Base-by-base conservation (phyloP, 2,113 vertebrate species). In the Lepisosteus osseus region DNA sequence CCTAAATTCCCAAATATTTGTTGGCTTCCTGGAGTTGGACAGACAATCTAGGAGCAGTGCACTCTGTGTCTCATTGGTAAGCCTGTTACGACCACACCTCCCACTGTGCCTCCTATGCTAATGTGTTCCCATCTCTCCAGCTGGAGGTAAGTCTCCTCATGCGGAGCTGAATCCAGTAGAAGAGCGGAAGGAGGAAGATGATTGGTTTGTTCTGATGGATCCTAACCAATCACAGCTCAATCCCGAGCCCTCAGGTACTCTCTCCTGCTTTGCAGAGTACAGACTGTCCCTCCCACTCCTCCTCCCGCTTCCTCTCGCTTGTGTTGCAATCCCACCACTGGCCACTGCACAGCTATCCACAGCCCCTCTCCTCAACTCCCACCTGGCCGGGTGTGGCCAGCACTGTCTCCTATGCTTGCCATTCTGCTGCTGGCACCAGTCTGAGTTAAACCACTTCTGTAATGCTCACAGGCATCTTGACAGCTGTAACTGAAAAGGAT, bases 91-190 rank as follows among this genome's bases (percentile, higher is more conserved):
- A 29, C 29, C n/a, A 12, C 56, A 59, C 56, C 56, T 59, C 1
- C 56, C 11, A 59, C 0, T 59, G 7, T 4, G 3, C 63, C 12
- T 4, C 11, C 9, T 15, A 12, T 41, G 44, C 43, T 54, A 54
- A 61, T 14, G 7, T 47, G 29, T 57, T 83, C 73, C 78, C 42
- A 51, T 71, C 62, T 54, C 67, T 67, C 68, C 74, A 86, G 80
- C 84, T 83, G 82, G 78, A 85, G 83, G 82, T 63, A 71, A 80
- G 7, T 79, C 79, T 82, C 82, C 83, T 75, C 81, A 78, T 82
- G 68, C 64, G 54, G 65, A 76, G 62, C 77, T 73, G 17, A 72
- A 43, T 15, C 79, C 68, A 29, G n/a, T 44, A 14, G n/a, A 7
- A 62, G 41, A 61, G 54, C 62, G 70, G 43, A 42, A 13, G 4